Evolutionary conservation across 2,113 vertebrate species (phyloP).

Genomic region (Oxyruncus cristatus): DNA sequence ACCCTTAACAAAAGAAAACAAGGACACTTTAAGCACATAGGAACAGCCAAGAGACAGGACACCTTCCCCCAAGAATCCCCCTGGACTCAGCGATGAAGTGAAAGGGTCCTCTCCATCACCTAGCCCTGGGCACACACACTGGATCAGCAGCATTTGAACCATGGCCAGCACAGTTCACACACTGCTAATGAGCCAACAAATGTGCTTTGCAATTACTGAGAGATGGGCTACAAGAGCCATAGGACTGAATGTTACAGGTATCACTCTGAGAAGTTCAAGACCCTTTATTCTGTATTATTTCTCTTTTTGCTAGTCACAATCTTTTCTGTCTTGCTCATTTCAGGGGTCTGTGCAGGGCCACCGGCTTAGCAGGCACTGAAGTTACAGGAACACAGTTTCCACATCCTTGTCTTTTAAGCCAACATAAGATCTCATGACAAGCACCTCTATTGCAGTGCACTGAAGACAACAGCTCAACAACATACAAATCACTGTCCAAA

Average conservation of each 20-base stretch:
- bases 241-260: accelerated
- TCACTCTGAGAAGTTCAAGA: neutral
- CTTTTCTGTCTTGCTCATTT: neutral
- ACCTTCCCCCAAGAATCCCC: neutral
- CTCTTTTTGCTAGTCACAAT: neutral
- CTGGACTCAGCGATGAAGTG: neutral
- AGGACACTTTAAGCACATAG: neutral
- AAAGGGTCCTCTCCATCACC: neutral
- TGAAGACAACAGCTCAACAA: neutral
- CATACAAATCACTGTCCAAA: neutral
- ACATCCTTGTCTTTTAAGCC: neutral
- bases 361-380: neutral
- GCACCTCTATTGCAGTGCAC: neutral
- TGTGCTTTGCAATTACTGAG: neutral
- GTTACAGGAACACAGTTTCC: neutral
- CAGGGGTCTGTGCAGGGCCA: neutral
- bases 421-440: neutral
- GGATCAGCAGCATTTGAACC: neutral
- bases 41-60: neutral
- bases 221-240: neutral
- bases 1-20: neutral
- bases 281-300: neutral
- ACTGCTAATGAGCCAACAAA: neutral
- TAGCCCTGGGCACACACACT: accelerated
- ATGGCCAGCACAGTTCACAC: accelerated